Conservation (phyloP, 2,797 vertebrate genomes). For the Gymnoscopelus braueri region DNA sequence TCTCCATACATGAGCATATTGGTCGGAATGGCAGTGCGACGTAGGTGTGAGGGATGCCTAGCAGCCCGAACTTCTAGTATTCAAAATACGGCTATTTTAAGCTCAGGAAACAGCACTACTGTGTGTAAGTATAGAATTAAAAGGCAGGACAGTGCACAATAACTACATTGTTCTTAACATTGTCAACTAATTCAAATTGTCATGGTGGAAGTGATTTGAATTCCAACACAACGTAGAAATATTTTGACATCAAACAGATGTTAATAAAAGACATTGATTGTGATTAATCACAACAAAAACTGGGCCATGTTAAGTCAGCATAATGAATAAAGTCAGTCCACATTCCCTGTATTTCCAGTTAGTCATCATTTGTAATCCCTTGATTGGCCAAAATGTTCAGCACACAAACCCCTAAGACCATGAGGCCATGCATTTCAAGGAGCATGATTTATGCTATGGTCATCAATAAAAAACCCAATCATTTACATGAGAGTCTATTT, state of each 20-base stretch:
- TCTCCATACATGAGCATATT: too few relatives aligned
- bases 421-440: slow-evolving; percentile 15
- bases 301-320: slow-evolving; percentile 50
- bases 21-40: too few relatives aligned
- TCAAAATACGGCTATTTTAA: too few relatives aligned
- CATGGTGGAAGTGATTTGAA: slow-evolving; percentile 61
- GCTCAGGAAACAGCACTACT: too few relatives aligned
- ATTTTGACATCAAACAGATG: slow-evolving; percentile 49
- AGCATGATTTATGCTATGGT: slow-evolving; percentile 11
- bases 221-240: slow-evolving; percentile 49
- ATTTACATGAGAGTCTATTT: slow-evolving; percentile 9
- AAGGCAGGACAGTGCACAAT: slow-evolving; percentile 49
- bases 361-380: slow-evolving; percentile 48
- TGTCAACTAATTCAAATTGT: slow-evolving; percentile 48
- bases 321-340: slow-evolving; percentile 19
- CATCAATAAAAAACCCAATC: slow-evolving; percentile 25
- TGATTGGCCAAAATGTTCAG: slow-evolving; percentile 39
- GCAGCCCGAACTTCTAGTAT: too few relatives aligned
- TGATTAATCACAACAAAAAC: slow-evolving; percentile 65
- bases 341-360: slow-evolving; percentile 50
- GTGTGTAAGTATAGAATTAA: slow-evolving; percentile 17
- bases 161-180: slow-evolving; percentile 39
- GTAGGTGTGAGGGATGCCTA: too few relatives aligned
- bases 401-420: slow-evolving; percentile 35
- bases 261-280: slow-evolving; percentile 67